Evolutionary conservation across 2,113 vertebrate species (phyloP).

Genomic region (Siniperca chuatsi): DNA sequence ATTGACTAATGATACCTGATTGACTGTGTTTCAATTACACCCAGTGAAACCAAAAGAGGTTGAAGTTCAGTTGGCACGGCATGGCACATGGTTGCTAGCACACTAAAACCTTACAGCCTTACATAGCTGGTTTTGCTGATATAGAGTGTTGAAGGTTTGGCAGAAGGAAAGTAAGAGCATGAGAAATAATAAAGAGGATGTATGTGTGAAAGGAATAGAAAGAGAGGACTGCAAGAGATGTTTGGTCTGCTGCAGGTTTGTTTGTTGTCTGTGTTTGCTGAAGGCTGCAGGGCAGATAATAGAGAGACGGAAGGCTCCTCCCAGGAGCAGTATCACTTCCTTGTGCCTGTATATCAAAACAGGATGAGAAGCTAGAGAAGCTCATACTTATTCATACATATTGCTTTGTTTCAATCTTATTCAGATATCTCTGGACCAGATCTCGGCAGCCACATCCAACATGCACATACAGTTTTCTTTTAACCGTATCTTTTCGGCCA

Average conservation of each 20-base stretch:
- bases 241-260: conserved; percentile 49
- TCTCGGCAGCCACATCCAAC: conserved; percentile 14
- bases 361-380: conserved; percentile 15
- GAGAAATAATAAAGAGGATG: conserved; percentile 3
- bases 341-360: conserved; percentile 27
- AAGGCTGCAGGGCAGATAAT: conserved; percentile 46
- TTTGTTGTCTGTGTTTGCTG: conserved; percentile 66
- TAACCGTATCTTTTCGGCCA: neutral
- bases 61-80: conserved; percentile 14
- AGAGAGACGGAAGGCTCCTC: conserved; percentile 13
- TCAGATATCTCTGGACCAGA: conserved; percentile 12
- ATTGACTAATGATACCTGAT: neutral
- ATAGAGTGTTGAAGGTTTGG: neutral
- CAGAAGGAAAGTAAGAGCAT: neutral
- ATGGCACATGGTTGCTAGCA: neutral
- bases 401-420: conserved; percentile 34
- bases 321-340: conserved; percentile 53
- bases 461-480: neutral
- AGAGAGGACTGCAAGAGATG: neutral
- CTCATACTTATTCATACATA: neutral
- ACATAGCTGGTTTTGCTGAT: neutral
- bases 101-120: neutral
- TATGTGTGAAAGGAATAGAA: conserved; percentile 21
- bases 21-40: conserved; percentile 5
- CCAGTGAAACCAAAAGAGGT: conserved; percentile 3